phyloP scores from a whole-genome alignment of 2,888 invertebrate species.

The Apotomis betuletana region DNA sequence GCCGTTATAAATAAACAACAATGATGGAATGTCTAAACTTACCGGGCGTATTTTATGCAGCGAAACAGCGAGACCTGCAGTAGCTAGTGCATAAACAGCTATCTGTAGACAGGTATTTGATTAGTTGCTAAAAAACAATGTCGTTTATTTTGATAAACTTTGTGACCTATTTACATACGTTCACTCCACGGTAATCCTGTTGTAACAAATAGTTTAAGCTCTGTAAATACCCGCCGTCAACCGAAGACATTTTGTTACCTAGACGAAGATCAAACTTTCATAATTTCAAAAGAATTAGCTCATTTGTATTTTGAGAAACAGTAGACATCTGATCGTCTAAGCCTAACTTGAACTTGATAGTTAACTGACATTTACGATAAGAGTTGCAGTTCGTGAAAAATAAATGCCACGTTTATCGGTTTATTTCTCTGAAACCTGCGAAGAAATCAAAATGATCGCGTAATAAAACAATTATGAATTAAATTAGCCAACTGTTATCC shows the following conservation, averaged over 20 bases:
- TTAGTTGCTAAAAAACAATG: constrained; percentile 43
- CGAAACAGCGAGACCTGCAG: constrained; percentile 81
- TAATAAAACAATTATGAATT: no score
- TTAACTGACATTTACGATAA: constrained; percentile 43
- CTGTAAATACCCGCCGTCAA: constrained; percentile 64
- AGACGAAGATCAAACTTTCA: constrained; percentile 53
- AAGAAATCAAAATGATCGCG: no score
- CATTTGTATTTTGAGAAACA: constrained; percentile 69
- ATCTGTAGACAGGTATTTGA: constrained; percentile 71
- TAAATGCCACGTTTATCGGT: constrained; percentile 9
- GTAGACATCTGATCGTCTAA: constrained; percentile 49
- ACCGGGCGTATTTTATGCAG: constrained; percentile 85
- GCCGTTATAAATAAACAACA: constrained; percentile 47
- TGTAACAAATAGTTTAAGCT: constrained; percentile 66
- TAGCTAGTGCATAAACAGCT: constrained; percentile 83
- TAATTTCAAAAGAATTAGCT: constrained; percentile 63
- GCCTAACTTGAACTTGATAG: constrained; percentile 45
- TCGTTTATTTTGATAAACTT: constrained; percentile 37
- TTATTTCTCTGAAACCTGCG: background rate
- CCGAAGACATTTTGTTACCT: constrained; percentile 64
- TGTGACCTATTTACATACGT: constrained; percentile 60
- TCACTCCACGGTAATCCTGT: constrained; percentile 78
- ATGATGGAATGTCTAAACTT: constrained; percentile 54
- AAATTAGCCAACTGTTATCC: no score
- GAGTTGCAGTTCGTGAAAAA: constrained; percentile 22